Evolutionary conservation across 2,888 invertebrate species (phyloP).

Genomic region (Galeopsomyia nigrocyanea): DNA sequence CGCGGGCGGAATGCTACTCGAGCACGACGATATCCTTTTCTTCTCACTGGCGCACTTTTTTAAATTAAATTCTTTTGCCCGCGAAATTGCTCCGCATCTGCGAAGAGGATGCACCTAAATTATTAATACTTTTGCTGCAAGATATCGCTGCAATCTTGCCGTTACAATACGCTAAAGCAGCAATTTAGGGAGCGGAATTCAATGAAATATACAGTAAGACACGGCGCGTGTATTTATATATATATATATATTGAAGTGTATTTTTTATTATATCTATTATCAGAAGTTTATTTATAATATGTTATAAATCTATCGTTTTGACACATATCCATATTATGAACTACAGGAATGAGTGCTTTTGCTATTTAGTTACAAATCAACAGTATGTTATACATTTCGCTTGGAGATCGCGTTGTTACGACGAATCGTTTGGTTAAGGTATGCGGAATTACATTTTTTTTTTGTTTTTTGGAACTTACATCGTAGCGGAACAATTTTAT

Average conservation of each 20-base stretch:
- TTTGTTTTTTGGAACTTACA: too few relatives aligned
- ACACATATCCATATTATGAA: constrained; percentile 58
- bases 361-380: constrained; percentile 38
- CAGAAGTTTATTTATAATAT: constrained; percentile 49
- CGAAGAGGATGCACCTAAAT: constrained; percentile 9
- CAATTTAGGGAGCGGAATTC: too few relatives aligned
- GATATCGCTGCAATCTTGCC: not conserved
- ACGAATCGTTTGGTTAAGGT: not conserved
- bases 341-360: constrained; percentile 51
- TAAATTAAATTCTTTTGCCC: constrained; percentile 42
- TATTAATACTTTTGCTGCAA: constrained; percentile 22
- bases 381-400: constrained; percentile 7
- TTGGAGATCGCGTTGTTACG: not conserved
- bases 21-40: too few relatives aligned
- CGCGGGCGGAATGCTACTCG: not conserved
- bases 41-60: constrained; percentile 11
- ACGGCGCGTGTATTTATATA: too few relatives aligned
- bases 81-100: constrained; percentile 1
- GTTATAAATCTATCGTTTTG: constrained; percentile 64
- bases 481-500: too few relatives aligned
- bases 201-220: not conserved
- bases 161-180: too few relatives aligned
- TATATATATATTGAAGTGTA: constrained; percentile 60
- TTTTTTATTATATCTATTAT: constrained; percentile 58
- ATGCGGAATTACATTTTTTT: not conserved